Evolutionary conservation across 2,888 invertebrate genomes (phyloP).

Genomic region (Dascillus cervinus): DNA sequence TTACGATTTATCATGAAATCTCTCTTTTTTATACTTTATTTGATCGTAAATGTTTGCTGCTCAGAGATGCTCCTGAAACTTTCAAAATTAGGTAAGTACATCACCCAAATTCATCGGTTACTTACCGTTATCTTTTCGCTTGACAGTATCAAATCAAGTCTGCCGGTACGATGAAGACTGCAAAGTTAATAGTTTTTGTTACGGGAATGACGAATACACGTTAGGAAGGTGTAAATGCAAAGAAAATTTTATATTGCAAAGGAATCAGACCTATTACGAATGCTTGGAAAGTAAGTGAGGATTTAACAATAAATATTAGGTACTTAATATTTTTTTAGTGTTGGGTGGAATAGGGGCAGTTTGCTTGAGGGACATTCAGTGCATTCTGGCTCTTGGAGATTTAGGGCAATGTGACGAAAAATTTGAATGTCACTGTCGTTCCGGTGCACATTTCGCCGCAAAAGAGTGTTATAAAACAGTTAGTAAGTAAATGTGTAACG

Average conservation of each 20-base stretch:
- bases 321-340: no score
- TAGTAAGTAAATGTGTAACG: conserved; percentile 30
- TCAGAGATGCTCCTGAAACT: no score
- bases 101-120: no score
- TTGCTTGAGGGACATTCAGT: conserved; percentile 34
- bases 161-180: conserved; percentile 32
- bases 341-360: conserved; percentile 25
- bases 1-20: no score
- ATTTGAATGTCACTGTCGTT: conserved; percentile 27
- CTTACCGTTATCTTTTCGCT: no score
- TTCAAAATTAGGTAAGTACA: no score
- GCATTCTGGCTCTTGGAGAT: conserved; percentile 27
- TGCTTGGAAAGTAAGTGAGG: conserved; percentile 36
- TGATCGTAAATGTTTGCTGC: no score
- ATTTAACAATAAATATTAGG: conserved; percentile 1
- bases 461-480: conserved; percentile 30
- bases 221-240: conserved; percentile 40
- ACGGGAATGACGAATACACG: conserved; percentile 26
- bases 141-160: conserved; percentile 18
- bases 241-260: conserved; percentile 35
- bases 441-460: conserved; percentile 26
- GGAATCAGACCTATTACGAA: conserved; percentile 36
- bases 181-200: conserved; percentile 34
- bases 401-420: conserved; percentile 25
- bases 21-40: no score